Conservation (phyloP, 2,113 vertebrate species). For the Bujurquina vittata region DNA sequence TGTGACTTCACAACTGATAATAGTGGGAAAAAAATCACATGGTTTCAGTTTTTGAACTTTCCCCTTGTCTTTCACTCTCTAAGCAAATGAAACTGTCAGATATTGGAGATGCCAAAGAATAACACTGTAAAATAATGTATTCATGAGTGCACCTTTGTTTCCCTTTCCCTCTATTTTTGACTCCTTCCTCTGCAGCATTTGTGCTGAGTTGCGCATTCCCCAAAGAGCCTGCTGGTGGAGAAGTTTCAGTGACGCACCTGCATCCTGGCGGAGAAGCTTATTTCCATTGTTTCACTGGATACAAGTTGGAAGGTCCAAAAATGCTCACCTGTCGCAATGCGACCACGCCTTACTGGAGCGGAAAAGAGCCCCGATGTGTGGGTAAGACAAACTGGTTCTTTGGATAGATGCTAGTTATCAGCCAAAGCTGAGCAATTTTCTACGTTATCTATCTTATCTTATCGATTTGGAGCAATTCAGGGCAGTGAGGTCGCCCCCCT, state of each 20-base stretch:
- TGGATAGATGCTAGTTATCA: background rate
- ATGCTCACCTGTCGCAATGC: constrained; percentile 90
- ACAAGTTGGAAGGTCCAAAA: constrained; percentile 87
- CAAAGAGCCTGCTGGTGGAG: constrained; percentile 85
- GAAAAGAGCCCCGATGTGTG: constrained; percentile 86
- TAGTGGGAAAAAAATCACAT: background rate
- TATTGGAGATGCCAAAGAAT: background rate
- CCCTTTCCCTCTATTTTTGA: background rate
- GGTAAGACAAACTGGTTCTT: constrained; percentile 75
- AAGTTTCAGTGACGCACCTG: constrained; percentile 90
- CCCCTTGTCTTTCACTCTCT: background rate
- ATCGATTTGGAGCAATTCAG: background rate
- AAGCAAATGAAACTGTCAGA: background rate
- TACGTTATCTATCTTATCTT: too few relatives aligned
- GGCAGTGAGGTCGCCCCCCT: background rate
- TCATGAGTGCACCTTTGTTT: background rate
- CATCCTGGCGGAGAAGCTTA: constrained; percentile 88
- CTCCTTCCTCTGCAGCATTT: constrained; percentile 83
- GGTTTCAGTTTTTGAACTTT: too few relatives aligned
- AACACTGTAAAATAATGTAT: background rate
- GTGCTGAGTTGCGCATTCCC: constrained; percentile 93
- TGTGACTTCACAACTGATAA: background rate
- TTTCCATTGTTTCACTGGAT: constrained; percentile 89
- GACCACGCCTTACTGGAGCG: constrained; percentile 94
- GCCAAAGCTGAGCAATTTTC: background rate